Evolutionary conservation across 2,797 vertebrate genomes (phyloP), one percentile per base, ranked within the genome.

Genomic region (Danio jaintianensis): DNA sequence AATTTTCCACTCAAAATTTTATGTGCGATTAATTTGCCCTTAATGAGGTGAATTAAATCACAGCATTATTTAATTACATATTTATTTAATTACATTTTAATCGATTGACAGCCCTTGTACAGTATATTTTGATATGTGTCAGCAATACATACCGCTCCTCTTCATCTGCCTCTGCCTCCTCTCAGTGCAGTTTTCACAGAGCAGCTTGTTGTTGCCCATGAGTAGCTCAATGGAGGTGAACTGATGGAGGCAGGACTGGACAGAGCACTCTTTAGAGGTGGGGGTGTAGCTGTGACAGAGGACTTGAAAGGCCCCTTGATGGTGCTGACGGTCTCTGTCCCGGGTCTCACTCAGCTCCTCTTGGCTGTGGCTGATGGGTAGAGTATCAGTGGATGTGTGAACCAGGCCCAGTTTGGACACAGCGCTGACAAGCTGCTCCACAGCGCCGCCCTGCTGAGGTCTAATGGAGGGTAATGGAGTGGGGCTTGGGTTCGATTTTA

Each of bases 161-260:
- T 91, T 94, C 69, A 93, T 93, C 85, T 93, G 90, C 71, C 93
- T 96, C 73, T 93, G 94, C 55, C 94, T 91, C 84, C 92, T 94
- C 72, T 96, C 95, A 0, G 97, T 97, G 89, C 98, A 99, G 82
- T 91, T 96, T 90, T 98, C 96, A 86, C 98, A 99, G 6, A 98
- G 93, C 80, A 99, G 95, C 88, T 96, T 99, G 92, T 99, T 99
- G 91, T 98, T 99, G 55, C 98, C 98, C 96, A 99, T 98, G 15
- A 99, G 93, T 56, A 99, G 93, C 64, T 99, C 98, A 81, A 98
- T 91, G n/a, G 96, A 97, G 29, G 98, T 99, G 87, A 99, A 99
- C 88, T 98, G 97, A 89, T 96, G 96, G 75, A 99, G 96, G 89
- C 98, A 99, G 85, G 97, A 98, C 92, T 99, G 98, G 75, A 99